A percentile compares a stretch with the other conserved stretches of the same genome.
These are phyloP conservation scores for Haemorhous mexicanus DNA, from an alignment of 2,113 vertebrate species.

Conservation along the genomic window DNA sequence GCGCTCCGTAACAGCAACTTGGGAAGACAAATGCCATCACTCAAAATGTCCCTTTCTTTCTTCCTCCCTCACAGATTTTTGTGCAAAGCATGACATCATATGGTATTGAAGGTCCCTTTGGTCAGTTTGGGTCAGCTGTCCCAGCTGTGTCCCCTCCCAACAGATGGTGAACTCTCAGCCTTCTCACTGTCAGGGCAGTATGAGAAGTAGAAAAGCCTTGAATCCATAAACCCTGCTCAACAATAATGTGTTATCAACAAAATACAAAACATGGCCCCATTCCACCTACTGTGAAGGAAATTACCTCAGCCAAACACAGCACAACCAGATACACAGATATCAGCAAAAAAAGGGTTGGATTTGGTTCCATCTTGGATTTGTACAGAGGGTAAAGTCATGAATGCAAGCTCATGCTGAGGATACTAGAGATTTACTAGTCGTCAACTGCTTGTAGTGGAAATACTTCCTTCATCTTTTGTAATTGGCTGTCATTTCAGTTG, in stretches of 20 bases:
- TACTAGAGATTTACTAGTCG: background rate
- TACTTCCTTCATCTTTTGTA: background rate
- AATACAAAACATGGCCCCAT: background rate
- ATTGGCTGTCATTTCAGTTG: background rate
- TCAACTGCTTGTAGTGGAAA: background rate
- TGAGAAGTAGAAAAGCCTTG: background rate
- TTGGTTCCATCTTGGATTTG: background rate
- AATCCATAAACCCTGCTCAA: background rate
- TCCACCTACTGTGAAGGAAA: background rate
- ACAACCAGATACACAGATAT: background rate
- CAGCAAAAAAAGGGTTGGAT: background rate
- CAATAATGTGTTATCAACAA: background rate
- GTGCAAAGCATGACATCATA: background rate
- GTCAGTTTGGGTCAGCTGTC: background rate
- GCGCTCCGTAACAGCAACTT: background rate
- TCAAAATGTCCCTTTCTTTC: background rate
- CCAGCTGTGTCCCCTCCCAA: background rate
- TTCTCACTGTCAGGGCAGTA: background rate
- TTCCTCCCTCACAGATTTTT: background rate
- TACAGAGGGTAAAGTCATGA: background rate
- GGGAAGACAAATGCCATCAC: background rate
- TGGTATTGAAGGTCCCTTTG: background rate
- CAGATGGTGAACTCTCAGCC: background rate
- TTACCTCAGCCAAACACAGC: background rate
- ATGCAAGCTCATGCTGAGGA: background rate